phyloP scores from a whole-genome alignment of 2,113 vertebrate species.

The Aleadryas rufinucha region DNA sequence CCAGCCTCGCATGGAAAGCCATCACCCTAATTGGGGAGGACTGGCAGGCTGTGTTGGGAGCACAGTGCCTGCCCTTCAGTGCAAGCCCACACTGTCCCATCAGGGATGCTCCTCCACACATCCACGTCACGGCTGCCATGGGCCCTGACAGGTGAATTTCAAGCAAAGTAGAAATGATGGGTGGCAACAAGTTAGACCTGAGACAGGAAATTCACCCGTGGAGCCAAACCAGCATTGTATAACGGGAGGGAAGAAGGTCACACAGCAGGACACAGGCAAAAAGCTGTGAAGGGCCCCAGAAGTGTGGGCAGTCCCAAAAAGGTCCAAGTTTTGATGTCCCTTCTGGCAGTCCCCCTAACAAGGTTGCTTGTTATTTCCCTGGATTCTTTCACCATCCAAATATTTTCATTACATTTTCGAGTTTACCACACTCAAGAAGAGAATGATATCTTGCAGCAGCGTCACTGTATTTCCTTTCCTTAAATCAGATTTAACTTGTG shows the following conservation, averaged over 20 bases:
- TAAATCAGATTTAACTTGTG: not conserved
- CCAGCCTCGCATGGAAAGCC: not conserved
- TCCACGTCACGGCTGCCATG: rapidly evolving
- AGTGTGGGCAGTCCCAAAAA: not conserved
- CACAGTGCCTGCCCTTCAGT: not conserved
- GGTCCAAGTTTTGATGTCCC: not conserved
- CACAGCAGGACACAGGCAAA: not conserved
- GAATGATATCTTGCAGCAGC: not conserved
- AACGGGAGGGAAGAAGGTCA: not conserved
- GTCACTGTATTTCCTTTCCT: not conserved
- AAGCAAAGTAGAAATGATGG: not conserved
- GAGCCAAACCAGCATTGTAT: not conserved
- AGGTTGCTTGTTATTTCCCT: not conserved
- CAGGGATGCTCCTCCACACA: not conserved
- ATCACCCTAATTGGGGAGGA: not conserved
- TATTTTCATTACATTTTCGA: not conserved
- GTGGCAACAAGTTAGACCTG: not conserved
- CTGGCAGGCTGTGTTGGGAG: not conserved
- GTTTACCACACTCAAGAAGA: not conserved
- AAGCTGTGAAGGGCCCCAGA: not conserved
- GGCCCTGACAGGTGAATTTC: not conserved
- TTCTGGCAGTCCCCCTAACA: not conserved
- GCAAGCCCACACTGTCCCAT: not conserved
- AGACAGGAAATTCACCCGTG: not conserved
- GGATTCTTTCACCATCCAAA: not conserved